phyloP scores from a whole-genome alignment of 1,140 invertebrate genomes.

The Acyrthosiphon pisum region DNA sequence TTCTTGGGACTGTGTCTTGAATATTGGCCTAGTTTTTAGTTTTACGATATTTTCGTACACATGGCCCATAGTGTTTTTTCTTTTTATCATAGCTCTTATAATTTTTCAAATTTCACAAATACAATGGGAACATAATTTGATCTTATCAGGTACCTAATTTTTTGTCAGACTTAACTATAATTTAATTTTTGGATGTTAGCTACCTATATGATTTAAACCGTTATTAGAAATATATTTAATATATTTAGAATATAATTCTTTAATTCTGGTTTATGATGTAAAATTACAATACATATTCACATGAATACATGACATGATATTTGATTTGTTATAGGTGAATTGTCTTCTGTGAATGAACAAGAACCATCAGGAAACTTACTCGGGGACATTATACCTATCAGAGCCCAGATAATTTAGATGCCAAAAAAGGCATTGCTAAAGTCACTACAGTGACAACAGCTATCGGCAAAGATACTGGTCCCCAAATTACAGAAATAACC shows the following conservation, averaged over 20 bases:
- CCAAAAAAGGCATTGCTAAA: conserved; percentile 58
- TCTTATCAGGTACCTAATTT: conserved; percentile 6
- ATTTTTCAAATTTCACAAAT: conserved; percentile 3
- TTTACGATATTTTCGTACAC: not conserved
- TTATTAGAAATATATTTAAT: not conserved
- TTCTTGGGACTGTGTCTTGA: not conserved
- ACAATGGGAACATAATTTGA: not conserved
- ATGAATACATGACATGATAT: not conserved
- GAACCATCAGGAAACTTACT: conserved; percentile 71
- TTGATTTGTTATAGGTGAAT: conserved; percentile 67
- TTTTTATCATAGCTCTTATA: not conserved
- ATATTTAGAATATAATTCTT: not conserved
- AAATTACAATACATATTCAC: not conserved
- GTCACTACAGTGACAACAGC: conserved; percentile 59
- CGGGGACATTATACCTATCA: conserved; percentile 68
- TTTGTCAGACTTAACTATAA: not conserved
- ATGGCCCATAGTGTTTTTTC: not conserved
- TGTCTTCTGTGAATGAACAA: conserved; percentile 71
- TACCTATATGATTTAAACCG: not conserved
- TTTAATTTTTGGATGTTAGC: not conserved
- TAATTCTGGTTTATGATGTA: not conserved
- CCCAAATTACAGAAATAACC: conserved; percentile 28
- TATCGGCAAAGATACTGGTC: conserved; percentile 36
- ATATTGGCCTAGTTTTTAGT: conserved; percentile 1
- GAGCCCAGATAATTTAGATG: conserved; percentile 58